Evolutionary conservation across 1,140 invertebrate species (phyloP), one percentile per base, ranked within the genome.

Genomic region (Caenorhabditis inopinata): DNA sequence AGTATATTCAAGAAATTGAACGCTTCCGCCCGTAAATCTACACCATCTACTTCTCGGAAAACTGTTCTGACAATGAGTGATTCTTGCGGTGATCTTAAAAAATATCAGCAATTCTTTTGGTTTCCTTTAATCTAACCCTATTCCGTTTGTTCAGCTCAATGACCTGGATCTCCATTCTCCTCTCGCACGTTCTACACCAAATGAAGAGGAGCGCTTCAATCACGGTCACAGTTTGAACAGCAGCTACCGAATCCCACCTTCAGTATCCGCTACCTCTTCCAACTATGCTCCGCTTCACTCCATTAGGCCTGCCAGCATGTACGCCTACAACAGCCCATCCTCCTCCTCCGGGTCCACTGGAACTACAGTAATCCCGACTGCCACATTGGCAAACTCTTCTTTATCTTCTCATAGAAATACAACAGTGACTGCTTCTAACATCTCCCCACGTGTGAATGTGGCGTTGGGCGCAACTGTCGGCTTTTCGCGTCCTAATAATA

Each of bases 231-330:
- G n/a, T n/a, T n/a, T n/a, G 2, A 47, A 47, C 51, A 58, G 51
- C 27, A 58, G 51, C 18, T 68, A 68, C n/a, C 58, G 58, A 18
- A 21, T 68, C n/a, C 58, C 58, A 42, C 58, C 58, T 38, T 38
- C 58, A 11, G 58, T 68, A 42, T 38, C 38, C 38, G 5, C 38
- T 14, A 42, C 38, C 38, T 42, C 38, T 14, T 42, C 58, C 29
- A 68, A 68, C 32, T 68, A 68, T 27, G 58, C 58, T 21, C 58
- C 58, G 11, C 58, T 68, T 68, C 58, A 68, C n/a, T 68, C 58
- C 5, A 42, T 68, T 38, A 29, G 58, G 23, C 58, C 58, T 18
- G 58, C 58, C 1, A 68, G 58, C 58, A 68, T 68, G 58, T 68
- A 68, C 11, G 58, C 32, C n/a, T 68, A 68, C 32, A 35, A 68